Conservation (phyloP, 2,888 invertebrate genomes). For the Meandrusa payeni region DNA sequence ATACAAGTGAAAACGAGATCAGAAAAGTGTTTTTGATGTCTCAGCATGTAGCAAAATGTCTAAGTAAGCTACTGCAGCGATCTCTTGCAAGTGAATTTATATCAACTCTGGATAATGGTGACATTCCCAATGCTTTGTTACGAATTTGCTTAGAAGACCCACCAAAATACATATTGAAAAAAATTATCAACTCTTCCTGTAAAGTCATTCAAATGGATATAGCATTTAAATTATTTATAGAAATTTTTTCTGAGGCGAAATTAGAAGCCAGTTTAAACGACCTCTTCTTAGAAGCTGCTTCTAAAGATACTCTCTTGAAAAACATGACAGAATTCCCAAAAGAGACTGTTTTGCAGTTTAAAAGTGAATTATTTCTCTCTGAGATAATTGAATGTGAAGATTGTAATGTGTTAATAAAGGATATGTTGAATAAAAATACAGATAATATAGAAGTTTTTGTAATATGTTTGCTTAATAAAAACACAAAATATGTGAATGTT, state of each 20-base stretch:
- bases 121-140: conserved; percentile 39
- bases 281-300: conserved; percentile 62
- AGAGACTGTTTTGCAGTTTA: conserved; percentile 49
- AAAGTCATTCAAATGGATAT: conserved; percentile 49
- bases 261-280: conserved; percentile 54
- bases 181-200: conserved; percentile 55
- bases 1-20: conserved; percentile 65
- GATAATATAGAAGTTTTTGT: conserved; percentile 50
- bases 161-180: conserved; percentile 58
- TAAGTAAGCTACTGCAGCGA: conserved; percentile 65
- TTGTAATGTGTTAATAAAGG: conserved; percentile 34
- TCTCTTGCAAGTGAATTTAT: conserved; percentile 64
- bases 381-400: conserved; percentile 41
- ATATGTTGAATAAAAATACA: conserved; percentile 45
- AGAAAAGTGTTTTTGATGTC: conserved; percentile 76
- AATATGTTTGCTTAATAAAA: conserved; percentile 48
- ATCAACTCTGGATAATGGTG: conserved; percentile 40
- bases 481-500: conserved; percentile 35
- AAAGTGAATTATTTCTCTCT: conserved; percentile 50
- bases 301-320: conserved; percentile 54
- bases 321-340: conserved; percentile 47
- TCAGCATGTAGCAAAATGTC: conserved; percentile 75
- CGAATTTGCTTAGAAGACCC: conserved; percentile 58
- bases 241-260: conserved; percentile 52
- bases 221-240: conserved; percentile 51